Base-by-base conservation (phyloP, 2,888 invertebrate species). In the Papilio demoleus region DNA sequence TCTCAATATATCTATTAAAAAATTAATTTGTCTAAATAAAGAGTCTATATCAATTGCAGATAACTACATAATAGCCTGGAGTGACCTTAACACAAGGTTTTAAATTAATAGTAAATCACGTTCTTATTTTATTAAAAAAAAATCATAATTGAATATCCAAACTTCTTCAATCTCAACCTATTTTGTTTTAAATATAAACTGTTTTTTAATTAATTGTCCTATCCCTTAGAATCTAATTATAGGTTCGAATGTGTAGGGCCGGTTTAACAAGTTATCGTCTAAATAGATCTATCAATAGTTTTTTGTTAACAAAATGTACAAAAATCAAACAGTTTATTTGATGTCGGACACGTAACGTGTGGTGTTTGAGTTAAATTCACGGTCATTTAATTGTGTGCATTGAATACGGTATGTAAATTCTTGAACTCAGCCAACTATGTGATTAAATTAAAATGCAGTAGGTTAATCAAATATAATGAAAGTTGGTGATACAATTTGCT, bases 81-180 rank as follows among this genome's bases (percentile, higher is more conserved):
- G 5, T 58, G 58, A 65, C 65, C 65, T 65, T 42, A 40, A n/a
- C 17, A 17, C 64, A 65, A 65, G 64, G 64, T 65, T 27, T 42
- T 17, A 22, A 8, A n/a, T 22, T 47, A 22, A 12, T 22, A 47
- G 19, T 45, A 19, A 47, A 47, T 5, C 22, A 27, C n/a, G 22
- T 42, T 24, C 31, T 5, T 45, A 45, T 9, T 24, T 14, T 11
- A n/a, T n/a, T 42, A 3, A 17, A 17, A 42, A 42, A 14, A 38
- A 14, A 14, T 38, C 12, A 38, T 14, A 38, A 14, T 12, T 0
- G 38, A 38, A 38, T n/a, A n/a, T n/a, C n/a, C n/a, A n/a, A n/a
- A n/a, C n/a, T n/a, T n/a, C n/a, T n/a, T n/a, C n/a, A n/a, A n/a
- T n/a, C n/a, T n/a, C n/a, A n/a, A n/a, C n/a, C n/a, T n/a, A n/a